Conservation (phyloP, 2,113 vertebrate species). For the Aspiorhynchus laticeps region DNA sequence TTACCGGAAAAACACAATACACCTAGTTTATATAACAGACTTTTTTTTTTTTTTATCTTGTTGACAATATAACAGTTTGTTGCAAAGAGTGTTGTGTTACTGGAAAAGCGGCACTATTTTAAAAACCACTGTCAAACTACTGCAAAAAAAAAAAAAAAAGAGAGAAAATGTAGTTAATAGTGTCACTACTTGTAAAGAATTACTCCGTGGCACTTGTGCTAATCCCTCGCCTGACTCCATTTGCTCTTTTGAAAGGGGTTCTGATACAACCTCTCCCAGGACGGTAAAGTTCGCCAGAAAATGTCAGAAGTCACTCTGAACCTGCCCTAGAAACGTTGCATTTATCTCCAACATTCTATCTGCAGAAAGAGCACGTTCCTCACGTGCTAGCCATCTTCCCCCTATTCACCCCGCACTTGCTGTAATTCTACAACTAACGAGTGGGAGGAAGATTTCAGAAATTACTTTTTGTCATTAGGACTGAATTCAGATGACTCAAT, state of each 20-base stretch:
- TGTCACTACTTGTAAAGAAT: constrained; percentile 1
- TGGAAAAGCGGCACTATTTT: neutral
- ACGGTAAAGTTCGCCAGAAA: neutral
- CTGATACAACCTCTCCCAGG: constrained; percentile 20
- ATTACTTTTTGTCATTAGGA: constrained; percentile 69
- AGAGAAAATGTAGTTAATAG: neutral
- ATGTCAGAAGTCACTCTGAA: constrained; percentile 2
- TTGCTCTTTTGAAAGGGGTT: constrained; percentile 6
- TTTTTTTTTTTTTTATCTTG: too few relatives aligned
- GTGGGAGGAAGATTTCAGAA: constrained; percentile 50
- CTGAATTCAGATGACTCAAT: constrained; percentile 72
- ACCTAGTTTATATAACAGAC: too few relatives aligned
- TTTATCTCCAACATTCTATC: constrained; percentile 70
- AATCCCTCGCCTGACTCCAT: constrained; percentile 7
- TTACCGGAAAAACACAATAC: too few relatives aligned
- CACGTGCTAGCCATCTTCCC: constrained; percentile 53
- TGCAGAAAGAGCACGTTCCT: constrained; percentile 63
- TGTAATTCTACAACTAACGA: constrained; percentile 58
- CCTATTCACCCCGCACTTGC: constrained; percentile 64
- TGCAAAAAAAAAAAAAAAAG: neutral
- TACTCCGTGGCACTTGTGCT: neutral
- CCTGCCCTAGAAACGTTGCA: constrained; percentile 30
- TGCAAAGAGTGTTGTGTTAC: neutral
- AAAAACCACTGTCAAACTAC: neutral
- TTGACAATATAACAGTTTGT: too few relatives aligned